Percentiles rank a stretch among this genome's conserved stretches.
Evolutionary conservation across 1,140 invertebrate genomes (phyloP).

Genomic region (Caerostris extrusa): DNA sequence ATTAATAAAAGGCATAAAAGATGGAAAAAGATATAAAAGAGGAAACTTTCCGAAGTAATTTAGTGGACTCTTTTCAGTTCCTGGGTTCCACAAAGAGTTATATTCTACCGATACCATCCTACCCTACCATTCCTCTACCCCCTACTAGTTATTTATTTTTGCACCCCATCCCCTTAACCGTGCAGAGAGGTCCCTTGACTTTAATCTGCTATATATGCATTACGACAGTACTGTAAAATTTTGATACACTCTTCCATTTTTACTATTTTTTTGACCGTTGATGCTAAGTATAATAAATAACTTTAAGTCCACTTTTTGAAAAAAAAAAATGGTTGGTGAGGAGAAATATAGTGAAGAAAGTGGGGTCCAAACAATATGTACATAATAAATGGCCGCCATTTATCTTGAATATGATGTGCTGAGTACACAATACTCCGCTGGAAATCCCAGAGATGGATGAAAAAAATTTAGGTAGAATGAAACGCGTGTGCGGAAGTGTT

Average conservation of each 20-base stretch:
- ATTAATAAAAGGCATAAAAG: constrained; percentile 60
- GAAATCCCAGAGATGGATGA: constrained; percentile 17
- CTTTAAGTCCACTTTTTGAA: constrained; percentile 59
- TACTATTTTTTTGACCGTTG: not conserved
- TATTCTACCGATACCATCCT: not conserved
- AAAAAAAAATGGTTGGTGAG: not conserved
- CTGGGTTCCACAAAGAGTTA: constrained; percentile 6
- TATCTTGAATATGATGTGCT: constrained; percentile 67
- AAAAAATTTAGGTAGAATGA: not conserved
- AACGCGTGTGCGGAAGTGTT: constrained; percentile 52
- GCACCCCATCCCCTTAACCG: not conserved
- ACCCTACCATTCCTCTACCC: not conserved
- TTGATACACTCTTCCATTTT: constrained; percentile 13
- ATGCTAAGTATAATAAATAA: constrained; percentile 71
- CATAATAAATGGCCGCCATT: constrained; percentile 66
- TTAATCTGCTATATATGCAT: constrained; percentile 64
- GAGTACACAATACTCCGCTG: constrained; percentile 16
- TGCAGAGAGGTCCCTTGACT: not conserved
- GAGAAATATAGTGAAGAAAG: not conserved
- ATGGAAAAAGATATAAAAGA: constrained; percentile 58
- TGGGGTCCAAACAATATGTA: constrained; percentile 67
- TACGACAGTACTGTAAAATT: constrained; percentile 50
- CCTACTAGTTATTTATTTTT: constrained; percentile 38
- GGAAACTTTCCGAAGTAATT: constrained; percentile 68
- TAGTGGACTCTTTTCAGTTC: constrained; percentile 61